Conservation (phyloP, 2,888 invertebrate species). For the Ormyrus labotus region DNA sequence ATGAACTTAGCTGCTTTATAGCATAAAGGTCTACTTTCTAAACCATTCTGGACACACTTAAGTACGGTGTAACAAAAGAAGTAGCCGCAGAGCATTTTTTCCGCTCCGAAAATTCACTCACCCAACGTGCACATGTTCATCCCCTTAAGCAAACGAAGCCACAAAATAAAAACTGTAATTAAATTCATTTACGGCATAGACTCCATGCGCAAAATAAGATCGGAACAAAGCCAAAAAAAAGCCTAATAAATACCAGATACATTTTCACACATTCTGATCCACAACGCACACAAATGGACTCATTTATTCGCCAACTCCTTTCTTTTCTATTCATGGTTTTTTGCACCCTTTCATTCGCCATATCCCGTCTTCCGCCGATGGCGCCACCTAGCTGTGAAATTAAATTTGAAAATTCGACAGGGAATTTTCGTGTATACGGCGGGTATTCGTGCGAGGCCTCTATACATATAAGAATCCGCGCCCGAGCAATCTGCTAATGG, state of each 20-base stretch:
- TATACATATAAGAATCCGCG: constrained; percentile 20
- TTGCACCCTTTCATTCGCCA: not conserved
- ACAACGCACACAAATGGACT: constrained; percentile 41
- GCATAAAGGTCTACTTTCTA: too few relatives aligned
- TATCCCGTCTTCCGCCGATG: not conserved
- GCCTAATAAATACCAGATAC: constrained; percentile 18
- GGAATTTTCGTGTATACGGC: constrained; percentile 5
- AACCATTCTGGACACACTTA: too few relatives aligned
- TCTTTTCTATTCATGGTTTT: not conserved
- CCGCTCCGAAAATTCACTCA: not conserved
- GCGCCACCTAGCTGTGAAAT: constrained; percentile 3
- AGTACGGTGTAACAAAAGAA: not conserved
- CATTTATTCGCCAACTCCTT: constrained; percentile 38
- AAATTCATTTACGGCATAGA: constrained; percentile 8
- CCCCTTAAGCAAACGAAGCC: not conserved
- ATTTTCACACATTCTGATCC: constrained; percentile 32
- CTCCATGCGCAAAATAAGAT: not conserved
- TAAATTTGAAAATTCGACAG: constrained; percentile 29
- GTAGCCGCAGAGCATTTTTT: not conserved
- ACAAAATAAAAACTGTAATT: not conserved
- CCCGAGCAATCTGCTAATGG: constrained; percentile 45
- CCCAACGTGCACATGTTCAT: not conserved
- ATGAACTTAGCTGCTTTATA: too few relatives aligned
- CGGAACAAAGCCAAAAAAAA: not conserved
- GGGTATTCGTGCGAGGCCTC: not conserved